Evolutionary conservation across 2,888 invertebrate species (phyloP).

Genomic region (Brenthis ino): DNA sequence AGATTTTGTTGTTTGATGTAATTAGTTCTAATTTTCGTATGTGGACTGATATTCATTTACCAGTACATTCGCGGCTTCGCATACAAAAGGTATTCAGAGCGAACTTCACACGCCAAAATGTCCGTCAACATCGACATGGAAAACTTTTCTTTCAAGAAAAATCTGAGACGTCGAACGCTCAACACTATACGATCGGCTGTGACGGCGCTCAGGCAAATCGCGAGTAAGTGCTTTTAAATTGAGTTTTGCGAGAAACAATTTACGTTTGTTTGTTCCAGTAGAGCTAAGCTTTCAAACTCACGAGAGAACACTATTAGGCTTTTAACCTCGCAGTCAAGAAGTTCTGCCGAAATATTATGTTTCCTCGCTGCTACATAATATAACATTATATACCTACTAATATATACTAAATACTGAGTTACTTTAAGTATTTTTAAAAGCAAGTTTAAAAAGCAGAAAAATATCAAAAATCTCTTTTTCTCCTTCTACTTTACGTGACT

Average conservation of each 20-base stretch:
- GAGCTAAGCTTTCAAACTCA: conserved; percentile 21
- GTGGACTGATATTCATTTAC: conserved; percentile 72
- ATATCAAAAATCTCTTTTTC: too few relatives aligned
- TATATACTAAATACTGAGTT: too few relatives aligned
- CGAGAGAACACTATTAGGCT: conserved; percentile 28
- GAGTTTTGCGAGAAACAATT: conserved; percentile 34
- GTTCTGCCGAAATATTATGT: conserved; percentile 18
- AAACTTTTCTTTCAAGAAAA: conserved; percentile 71
- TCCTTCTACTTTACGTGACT: too few relatives aligned
- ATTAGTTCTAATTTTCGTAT: conserved; percentile 61
- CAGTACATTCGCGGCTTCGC: conserved; percentile 70
- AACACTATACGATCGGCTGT: conserved; percentile 75
- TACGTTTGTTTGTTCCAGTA: conserved; percentile 31
- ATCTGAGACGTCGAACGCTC: conserved; percentile 71
- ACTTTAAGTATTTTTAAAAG: too few relatives aligned
- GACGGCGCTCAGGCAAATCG: conserved; percentile 74
- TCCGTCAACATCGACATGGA: conserved; percentile 75
- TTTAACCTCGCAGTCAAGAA: conserved; percentile 16
- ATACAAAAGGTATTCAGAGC: conserved; percentile 63
- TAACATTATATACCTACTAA: too few relatives aligned
- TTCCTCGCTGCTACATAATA: neutral
- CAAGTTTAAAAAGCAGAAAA: too few relatives aligned
- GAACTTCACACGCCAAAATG: conserved; percentile 51
- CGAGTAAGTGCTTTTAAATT: conserved; percentile 67
- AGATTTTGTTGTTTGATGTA: conserved; percentile 56